Percentiles rank a stretch among this genome's conserved stretches.
These are phyloP conservation scores for Indri indri DNA, from an alignment of 2,113 vertebrate genomes.

Conservation along the genomic window DNA sequence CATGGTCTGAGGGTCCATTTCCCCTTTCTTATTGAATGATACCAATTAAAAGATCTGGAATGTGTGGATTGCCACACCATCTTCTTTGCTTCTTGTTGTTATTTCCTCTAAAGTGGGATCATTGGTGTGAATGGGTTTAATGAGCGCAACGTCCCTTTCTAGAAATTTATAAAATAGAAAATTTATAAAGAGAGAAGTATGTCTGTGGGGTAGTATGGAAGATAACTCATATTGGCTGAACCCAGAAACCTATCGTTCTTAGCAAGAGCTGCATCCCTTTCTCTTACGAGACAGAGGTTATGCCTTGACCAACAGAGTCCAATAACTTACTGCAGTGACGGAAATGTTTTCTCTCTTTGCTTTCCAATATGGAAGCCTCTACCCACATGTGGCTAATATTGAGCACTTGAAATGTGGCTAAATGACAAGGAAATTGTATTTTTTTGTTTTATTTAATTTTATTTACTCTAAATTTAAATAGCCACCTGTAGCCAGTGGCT, in stretches of 20 bases:
- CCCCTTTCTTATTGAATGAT: neutral
- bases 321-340: neutral
- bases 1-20: neutral
- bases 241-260: neutral
- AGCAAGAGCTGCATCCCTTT: neutral
- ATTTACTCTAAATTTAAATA: neutral
- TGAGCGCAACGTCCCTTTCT: neutral
- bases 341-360: neutral
- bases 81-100: neutral
- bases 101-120: neutral
- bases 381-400: neutral
- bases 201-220: neutral
- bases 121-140: neutral
- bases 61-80: neutral
- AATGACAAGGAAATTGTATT: neutral
- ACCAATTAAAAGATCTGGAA: constrained; percentile 14
- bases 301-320: neutral
- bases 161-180: neutral
- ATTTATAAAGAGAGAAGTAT: neutral
- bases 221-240: neutral
- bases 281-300: neutral
- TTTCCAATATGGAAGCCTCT: neutral
- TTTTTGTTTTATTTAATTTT: neutral
- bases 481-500: neutral
- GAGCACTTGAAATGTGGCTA: neutral